These are phyloP conservation scores for Tinea semifulvella DNA, from an alignment of 2,888 invertebrate species.

Conservation along the genomic window DNA sequence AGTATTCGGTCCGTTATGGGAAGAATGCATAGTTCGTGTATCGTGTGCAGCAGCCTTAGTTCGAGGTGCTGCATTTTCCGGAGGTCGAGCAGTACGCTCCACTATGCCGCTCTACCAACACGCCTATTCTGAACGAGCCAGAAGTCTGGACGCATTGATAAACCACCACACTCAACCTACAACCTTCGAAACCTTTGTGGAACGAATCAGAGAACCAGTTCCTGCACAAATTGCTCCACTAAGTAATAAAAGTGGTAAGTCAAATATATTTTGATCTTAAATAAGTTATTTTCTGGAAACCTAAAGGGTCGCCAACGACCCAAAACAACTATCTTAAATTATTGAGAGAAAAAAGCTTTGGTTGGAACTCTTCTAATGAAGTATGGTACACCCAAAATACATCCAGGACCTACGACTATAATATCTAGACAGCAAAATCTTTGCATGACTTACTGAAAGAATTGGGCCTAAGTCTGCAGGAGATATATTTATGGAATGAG, in stretches of 20 bases:
- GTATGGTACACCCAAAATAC: too few relatives aligned
- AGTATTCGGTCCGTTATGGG: slow-evolving; percentile 95
- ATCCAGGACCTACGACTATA: too few relatives aligned
- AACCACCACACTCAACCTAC: slow-evolving; percentile 85
- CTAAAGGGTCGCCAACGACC: too few relatives aligned
- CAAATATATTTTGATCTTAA: too few relatives aligned
- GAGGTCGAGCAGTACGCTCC: slow-evolving; percentile 90
- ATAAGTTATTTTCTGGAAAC: background rate
- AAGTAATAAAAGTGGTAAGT: background rate
- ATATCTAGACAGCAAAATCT: too few relatives aligned
- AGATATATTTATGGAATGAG: too few relatives aligned
- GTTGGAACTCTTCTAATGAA: too few relatives aligned
- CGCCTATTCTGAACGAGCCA: slow-evolving; percentile 91
- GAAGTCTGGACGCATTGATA: slow-evolving; percentile 85
- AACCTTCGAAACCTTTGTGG: slow-evolving; percentile 86
- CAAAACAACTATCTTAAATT: too few relatives aligned
- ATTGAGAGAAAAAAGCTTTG: too few relatives aligned
- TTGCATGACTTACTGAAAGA: too few relatives aligned
- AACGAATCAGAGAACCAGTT: slow-evolving; percentile 44
- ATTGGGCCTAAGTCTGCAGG: too few relatives aligned
- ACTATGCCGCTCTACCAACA: slow-evolving; percentile 91
- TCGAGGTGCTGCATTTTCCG: slow-evolving; percentile 85
- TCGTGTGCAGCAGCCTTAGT: slow-evolving; percentile 82
- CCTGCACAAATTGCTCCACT: slow-evolving; percentile 18
- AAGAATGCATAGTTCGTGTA: slow-evolving; percentile 77